A percentile compares a stretch with the other conserved stretches of the same genome.
These are phyloP conservation scores for Nomada fucata DNA, from an alignment of 2,888 invertebrate genomes.

Conservation along the genomic window DNA sequence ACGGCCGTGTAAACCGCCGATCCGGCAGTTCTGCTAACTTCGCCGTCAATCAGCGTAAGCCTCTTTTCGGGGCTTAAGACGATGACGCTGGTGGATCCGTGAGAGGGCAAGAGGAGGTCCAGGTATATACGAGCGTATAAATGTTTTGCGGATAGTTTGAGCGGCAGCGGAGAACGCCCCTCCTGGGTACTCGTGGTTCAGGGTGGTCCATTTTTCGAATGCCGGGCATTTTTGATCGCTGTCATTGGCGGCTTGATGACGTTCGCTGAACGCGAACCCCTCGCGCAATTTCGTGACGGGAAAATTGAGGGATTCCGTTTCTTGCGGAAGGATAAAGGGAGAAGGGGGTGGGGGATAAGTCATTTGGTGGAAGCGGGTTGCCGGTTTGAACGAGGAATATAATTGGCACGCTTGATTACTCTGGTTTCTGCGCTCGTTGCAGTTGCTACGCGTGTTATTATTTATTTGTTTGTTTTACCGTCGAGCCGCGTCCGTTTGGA, in stretches of 20 bases:
- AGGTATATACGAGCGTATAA: constrained; percentile 30
- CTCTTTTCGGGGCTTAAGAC: constrained; percentile 71
- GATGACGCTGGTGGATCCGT: constrained; percentile 41
- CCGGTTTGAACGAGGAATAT: no score
- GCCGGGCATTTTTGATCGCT: not conserved
- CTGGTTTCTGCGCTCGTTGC: no score
- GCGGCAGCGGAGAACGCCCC: not conserved
- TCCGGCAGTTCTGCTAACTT: constrained; percentile 68
- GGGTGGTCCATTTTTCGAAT: constrained; percentile 42
- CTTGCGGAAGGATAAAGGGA: no score
- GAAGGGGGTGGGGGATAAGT: no score
- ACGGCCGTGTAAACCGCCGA: constrained; percentile 72
- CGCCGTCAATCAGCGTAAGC: constrained; percentile 76
- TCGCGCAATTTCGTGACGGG: no score
- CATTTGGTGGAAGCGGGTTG: no score
- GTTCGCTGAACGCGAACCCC: no score
- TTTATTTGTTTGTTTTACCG: no score
- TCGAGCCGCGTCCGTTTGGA: no score
- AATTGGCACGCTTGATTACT: no score
- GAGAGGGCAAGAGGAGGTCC: constrained; percentile 28
- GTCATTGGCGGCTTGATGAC: not conserved
- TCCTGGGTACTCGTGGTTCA: not conserved
- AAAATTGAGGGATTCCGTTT: no score
- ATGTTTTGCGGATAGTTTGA: constrained; percentile 46
- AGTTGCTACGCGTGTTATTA: no score